phyloP scores from a whole-genome alignment of 2,888 invertebrate genomes.

The Euspilapteryx auroguttella region DNA sequence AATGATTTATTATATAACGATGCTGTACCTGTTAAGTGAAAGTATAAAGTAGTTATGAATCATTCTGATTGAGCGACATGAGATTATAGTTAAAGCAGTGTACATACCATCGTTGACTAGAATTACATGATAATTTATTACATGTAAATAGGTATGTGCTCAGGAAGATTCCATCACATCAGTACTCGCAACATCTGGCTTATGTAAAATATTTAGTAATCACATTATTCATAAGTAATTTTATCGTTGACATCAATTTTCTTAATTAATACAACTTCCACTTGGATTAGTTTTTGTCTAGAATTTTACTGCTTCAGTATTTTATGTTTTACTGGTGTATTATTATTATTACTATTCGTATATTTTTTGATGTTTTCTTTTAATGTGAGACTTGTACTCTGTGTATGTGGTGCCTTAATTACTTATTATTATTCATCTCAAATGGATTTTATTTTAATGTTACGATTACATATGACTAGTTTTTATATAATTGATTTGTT shows the following conservation, averaged over 20 bases:
- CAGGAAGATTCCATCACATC: constrained; percentile 23
- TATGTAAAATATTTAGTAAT: too few species aligned
- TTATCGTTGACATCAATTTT: too few species aligned
- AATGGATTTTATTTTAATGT: constrained; percentile 21
- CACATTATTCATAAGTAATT: too few species aligned
- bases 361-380: constrained; percentile 20
- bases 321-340: constrained; percentile 32
- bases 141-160: background rate
- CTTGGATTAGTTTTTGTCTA: too few species aligned
- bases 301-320: constrained; percentile 37
- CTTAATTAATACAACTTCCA: too few species aligned
- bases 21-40: constrained; percentile 32
- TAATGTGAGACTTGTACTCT: too few species aligned
- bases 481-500: constrained; percentile 13
- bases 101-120: constrained; percentile 9
- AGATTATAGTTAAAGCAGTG: constrained; percentile 14
- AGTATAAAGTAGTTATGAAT: too few species aligned
- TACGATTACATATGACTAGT: constrained; percentile 13
- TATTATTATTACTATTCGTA: constrained; percentile 26
- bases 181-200: too few species aligned
- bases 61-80: constrained; percentile 12
- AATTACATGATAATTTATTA: constrained; percentile 1
- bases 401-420: constrained; percentile 53
- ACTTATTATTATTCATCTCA: constrained; percentile 13
- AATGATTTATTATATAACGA: constrained; percentile 20